phyloP scores from a whole-genome alignment of 2,797 vertebrate genomes.

The Coracias cyanogaster region DNA sequence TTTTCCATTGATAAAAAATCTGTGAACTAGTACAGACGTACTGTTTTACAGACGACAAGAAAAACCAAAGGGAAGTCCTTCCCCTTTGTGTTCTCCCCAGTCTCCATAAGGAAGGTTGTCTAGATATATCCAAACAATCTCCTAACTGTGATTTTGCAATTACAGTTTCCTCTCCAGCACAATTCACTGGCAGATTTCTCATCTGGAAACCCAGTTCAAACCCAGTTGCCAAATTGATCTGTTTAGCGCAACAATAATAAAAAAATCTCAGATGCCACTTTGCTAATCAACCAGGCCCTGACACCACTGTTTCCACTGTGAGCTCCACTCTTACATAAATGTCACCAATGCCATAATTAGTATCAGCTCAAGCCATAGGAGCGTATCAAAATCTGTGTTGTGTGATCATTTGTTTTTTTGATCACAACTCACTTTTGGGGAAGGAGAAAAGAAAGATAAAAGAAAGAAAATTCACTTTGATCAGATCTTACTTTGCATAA shows the following conservation, averaged over 20 bases:
- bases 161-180: not conserved
- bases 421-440: not conserved
- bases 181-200: not conserved
- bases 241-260: not conserved
- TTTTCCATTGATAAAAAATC: not conserved
- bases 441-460: slow-evolving; percentile 44
- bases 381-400: slow-evolving; percentile 36
- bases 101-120: not conserved
- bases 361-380: slow-evolving; percentile 2
- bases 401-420: slow-evolving; percentile 67
- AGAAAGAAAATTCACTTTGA: slow-evolving; percentile 68
- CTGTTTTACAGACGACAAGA: not conserved
- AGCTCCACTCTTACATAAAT: not conserved
- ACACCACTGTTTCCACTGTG: not conserved
- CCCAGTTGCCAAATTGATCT: not conserved
- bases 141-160: not conserved
- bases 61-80: not conserved
- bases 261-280: not conserved
- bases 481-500: slow-evolving; percentile 50
- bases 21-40: not conserved
- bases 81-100: not conserved
- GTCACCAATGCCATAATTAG: slow-evolving; percentile 42
- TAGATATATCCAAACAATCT: not conserved
- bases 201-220: not conserved
- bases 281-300: not conserved